Percentiles rank a stretch among this genome's conserved stretches.
phyloP scores from a whole-genome alignment of 37 sponge, comb jelly and placozoan species.

The Chondrilla cf. caribensis region DNA sequence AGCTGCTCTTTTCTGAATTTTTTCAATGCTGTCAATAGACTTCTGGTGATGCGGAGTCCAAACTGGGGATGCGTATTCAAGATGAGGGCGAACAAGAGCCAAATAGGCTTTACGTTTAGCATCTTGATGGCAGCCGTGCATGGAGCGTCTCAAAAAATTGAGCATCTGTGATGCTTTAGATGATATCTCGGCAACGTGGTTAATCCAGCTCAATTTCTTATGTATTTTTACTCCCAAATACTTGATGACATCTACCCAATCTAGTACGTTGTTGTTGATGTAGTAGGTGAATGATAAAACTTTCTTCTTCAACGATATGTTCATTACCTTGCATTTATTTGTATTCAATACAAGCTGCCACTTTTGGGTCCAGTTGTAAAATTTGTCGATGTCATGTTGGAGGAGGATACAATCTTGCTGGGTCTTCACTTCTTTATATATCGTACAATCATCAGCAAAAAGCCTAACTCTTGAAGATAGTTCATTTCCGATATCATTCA shows the following conservation, averaged over 20 bases:
- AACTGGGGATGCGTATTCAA: not conserved
- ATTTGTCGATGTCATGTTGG: not conserved
- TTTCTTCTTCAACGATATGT: not conserved
- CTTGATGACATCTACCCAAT: not conserved
- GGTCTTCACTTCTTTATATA: not conserved
- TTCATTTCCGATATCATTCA: conserved; percentile 23
- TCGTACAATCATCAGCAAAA: conserved; percentile 19
- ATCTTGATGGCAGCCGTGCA: not conserved
- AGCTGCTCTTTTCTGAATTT: not conserved
- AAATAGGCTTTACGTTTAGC: not conserved
- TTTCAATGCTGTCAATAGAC: not conserved
- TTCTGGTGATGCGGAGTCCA: conserved; percentile 8
- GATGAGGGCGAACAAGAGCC: conserved; percentile 5
- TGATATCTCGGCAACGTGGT: not conserved
- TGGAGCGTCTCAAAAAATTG: not conserved
- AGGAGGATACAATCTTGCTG: not conserved
- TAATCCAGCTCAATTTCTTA: not conserved
- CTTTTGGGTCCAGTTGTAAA: not conserved
- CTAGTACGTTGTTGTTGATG: not conserved
- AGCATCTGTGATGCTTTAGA: not conserved
- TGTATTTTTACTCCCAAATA: not conserved
- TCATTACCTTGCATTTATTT: conserved; percentile 16
- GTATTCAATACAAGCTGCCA: conserved; percentile 3
- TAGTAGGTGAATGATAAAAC: not conserved
- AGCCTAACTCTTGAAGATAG: not conserved